Conservation (phyloP, 2,797 vertebrate species). For the Gambusia yucatana region DNA sequence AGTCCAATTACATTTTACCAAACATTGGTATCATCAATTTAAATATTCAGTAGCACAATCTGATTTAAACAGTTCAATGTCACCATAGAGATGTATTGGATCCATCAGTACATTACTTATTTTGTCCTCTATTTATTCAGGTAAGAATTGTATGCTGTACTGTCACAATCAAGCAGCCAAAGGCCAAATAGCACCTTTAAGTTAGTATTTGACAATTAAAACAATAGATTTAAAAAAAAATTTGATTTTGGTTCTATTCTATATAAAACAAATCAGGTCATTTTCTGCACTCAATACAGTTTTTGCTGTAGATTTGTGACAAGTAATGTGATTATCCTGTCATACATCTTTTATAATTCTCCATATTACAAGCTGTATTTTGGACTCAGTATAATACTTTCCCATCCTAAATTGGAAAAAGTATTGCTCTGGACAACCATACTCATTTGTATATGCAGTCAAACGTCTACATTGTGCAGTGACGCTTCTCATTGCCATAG, state of each 20-base stretch:
- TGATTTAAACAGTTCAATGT: not conserved
- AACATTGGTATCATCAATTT: not conserved
- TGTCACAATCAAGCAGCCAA: not conserved
- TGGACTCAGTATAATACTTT: conserved; percentile 29
- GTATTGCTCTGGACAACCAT: conserved; percentile 47
- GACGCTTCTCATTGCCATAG: conserved; percentile 70
- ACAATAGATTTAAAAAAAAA: not conserved
- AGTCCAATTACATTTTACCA: not conserved
- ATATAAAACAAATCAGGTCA: not conserved
- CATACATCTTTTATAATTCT: not conserved
- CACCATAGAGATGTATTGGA: not conserved
- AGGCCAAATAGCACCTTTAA: not conserved
- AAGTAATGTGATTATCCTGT: not conserved
- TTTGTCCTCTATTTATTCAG: not conserved
- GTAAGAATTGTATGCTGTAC: not conserved
- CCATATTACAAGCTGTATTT: conserved; percentile 7
- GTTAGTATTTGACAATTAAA: not conserved
- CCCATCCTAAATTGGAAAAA: conserved; percentile 40
- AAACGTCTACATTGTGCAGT: conserved; percentile 65
- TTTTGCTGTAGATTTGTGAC: not conserved
- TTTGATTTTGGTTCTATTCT: not conserved
- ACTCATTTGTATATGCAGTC: conserved; percentile 63
- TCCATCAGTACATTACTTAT: not conserved
- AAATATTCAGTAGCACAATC: not conserved
- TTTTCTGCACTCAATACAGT: not conserved